Percentiles rank a stretch among this genome's conserved stretches.
Evolutionary conservation across 1,140 invertebrate species (phyloP).

Genomic region (Spodoptera litura): DNA sequence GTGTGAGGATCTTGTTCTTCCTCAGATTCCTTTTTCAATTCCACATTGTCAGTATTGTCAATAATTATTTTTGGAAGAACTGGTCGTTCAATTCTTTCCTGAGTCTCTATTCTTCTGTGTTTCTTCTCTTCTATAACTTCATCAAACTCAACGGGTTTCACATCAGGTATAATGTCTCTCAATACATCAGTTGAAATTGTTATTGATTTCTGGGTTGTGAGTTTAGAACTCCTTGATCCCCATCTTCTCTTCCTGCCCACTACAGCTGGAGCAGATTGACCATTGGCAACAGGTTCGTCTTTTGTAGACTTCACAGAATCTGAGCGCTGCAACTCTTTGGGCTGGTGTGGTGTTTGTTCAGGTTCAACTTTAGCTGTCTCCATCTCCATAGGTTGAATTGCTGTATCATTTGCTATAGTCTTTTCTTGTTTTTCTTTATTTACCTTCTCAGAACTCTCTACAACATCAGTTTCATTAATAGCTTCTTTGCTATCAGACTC

Average conservation of each 20-base stretch:
- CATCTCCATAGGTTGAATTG: conserved; percentile 41
- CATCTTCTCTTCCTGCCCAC: conserved; percentile 80
- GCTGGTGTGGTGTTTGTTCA: conserved; percentile 43
- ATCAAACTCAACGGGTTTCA: conserved; percentile 83
- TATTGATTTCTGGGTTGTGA: conserved; percentile 83
- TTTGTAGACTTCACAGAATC: conserved; percentile 55
- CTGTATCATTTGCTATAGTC: conserved; percentile 48
- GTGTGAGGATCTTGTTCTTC: conserved; percentile 65
- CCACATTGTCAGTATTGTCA: conserved; percentile 75
- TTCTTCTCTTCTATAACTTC: conserved; percentile 85
- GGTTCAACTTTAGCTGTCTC: conserved; percentile 45
- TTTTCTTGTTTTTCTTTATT: conserved; percentile 53
- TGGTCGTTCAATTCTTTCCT: conserved; percentile 76
- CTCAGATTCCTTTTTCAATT: conserved; percentile 64
- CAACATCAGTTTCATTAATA: conserved; percentile 81
- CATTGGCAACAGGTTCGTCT: conserved; percentile 65
- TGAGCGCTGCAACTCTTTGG: conserved; percentile 52
- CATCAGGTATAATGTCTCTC: conserved; percentile 87
- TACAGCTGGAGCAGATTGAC: conserved; percentile 62
- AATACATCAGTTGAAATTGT: conserved; percentile 87
- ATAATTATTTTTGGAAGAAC: conserved; percentile 80
- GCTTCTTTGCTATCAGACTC: conserved; percentile 60
- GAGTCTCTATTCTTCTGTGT: conserved; percentile 66
- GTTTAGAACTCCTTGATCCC: conserved; percentile 78
- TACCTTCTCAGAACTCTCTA: conserved; percentile 69